Base-by-base conservation (phyloP, 2,797 vertebrate genomes). In the Sebastes minor region DNA sequence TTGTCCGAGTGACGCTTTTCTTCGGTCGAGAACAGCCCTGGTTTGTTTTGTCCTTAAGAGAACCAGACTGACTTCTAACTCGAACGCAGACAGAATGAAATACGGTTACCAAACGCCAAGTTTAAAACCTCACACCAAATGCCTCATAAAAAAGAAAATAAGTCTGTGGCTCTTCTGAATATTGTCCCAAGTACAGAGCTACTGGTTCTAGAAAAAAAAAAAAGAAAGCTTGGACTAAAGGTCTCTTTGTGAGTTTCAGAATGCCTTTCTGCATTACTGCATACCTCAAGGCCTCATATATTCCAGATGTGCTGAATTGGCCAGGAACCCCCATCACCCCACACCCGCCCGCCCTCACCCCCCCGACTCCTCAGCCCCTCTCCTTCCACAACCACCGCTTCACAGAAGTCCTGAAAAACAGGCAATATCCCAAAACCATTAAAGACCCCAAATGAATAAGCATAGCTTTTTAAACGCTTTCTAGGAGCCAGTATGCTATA, bases 201-300 rank as follows among this genome's bases (percentile, higher is more conserved):
- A 94, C 92, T 94, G 93, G 82, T 93, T 93, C 84, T 80, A 85
- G 64, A 82, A 91, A 82, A 79, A 75, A 69, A 68, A 73, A 30
- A 88, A 76, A 89, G 77, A 81, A 82, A 88, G 76, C 81, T 87
- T 91, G 90, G 90, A 95, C 91, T 92, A 90, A 96, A 94, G 90
- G 92, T 93, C 93, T 96, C 95, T 96, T 95, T 95, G 95, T 94
- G 93, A 95, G 94, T 91, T 94, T 94, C 86, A 94, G 91, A 95
- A 96, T 94, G 94, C 93, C 92, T 95, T 93, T 95, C 94, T 93
- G 91, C 95, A 95, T 93, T 95, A 91, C 94, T 96, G 96, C 95
- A 96, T 96, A 95, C 95, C 95, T 96, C 94, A 93, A 95, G 90
- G 93, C 92, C 94, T 96, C 95, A 96, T 96, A 95, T 95, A 95